Evolutionary conservation across 1,140 invertebrate species (phyloP).

Genomic region (Drosophila santomea): DNA sequence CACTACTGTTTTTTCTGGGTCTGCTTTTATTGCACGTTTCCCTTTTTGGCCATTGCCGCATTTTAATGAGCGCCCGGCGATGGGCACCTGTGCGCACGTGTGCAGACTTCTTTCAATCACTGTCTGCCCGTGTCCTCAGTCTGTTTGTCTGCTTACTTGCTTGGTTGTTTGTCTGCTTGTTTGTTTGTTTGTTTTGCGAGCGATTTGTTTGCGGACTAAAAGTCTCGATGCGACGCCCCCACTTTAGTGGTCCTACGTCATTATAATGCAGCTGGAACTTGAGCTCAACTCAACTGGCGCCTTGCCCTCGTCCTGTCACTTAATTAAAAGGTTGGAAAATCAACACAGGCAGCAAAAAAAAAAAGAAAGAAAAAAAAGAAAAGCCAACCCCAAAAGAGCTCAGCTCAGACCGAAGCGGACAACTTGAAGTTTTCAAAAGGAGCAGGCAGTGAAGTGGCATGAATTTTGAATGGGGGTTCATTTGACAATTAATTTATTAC

Average conservation of each 20-base stretch:
- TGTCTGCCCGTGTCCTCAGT: slow-evolving; percentile 38
- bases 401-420: slow-evolving; percentile 15
- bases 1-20: slow-evolving; percentile 13
- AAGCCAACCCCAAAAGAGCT: slow-evolving; percentile 35
- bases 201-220: slow-evolving; percentile 71
- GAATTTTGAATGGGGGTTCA: neutral
- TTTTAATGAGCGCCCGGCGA: slow-evolving; percentile 70
- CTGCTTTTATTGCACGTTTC: slow-evolving; percentile 74
- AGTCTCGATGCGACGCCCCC: slow-evolving; percentile 49
- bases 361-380: slow-evolving; percentile 1
- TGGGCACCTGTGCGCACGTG: slow-evolving; percentile 68
- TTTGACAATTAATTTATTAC: neutral
- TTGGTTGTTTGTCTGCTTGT: neutral
- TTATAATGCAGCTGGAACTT: slow-evolving; percentile 53
- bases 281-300: slow-evolving; percentile 27
- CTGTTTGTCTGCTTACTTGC: neutral
- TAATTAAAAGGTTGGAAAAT: slow-evolving; percentile 82
- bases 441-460: slow-evolving; percentile 1
- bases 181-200: slow-evolving; percentile 51
- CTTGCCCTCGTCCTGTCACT: slow-evolving; percentile 60
- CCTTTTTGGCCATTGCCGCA: slow-evolving; percentile 65
- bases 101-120: slow-evolving; percentile 79
- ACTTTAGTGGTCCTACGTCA: slow-evolving; percentile 15
- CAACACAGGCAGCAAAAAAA: slow-evolving; percentile 50
- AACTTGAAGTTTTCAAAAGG: slow-evolving; percentile 20